Percentiles rank a stretch among this genome's conserved stretches.
These are phyloP conservation scores for Eclectus roratus DNA, from an alignment of 2,113 vertebrate genomes.

Conservation along the genomic window DNA sequence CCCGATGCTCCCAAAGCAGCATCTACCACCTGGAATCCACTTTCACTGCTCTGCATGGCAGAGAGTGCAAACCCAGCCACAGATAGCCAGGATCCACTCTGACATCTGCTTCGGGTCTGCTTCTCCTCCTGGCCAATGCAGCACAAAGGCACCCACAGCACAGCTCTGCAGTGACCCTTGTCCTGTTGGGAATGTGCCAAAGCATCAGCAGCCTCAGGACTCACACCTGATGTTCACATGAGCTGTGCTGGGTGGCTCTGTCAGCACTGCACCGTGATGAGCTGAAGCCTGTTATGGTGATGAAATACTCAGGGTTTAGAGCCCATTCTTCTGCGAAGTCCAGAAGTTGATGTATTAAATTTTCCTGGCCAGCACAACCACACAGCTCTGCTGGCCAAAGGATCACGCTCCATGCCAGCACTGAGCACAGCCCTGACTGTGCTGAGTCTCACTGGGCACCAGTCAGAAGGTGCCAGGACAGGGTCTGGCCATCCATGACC, in stretches of 20 bases:
- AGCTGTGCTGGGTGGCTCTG: not conserved
- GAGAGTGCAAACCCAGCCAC: not conserved
- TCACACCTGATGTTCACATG: rapidly evolving
- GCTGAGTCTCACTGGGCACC: not conserved
- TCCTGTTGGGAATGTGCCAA: not conserved
- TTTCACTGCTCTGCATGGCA: too few species aligned
- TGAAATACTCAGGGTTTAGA: not conserved
- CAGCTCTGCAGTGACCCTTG: not conserved
- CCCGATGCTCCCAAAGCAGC: not conserved
- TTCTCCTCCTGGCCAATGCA: not conserved
- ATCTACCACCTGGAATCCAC: not conserved
- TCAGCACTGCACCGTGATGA: rapidly evolving
- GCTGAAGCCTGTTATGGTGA: rapidly evolving
- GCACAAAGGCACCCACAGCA: rapidly evolving
- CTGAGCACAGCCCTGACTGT: not conserved
- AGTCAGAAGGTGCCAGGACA: not conserved
- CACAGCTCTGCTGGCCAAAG: not conserved
- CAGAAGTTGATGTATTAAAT: not conserved
- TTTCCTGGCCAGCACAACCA: not conserved
- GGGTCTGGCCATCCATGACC: not conserved
- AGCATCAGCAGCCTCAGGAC: not conserved
- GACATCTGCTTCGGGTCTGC: not conserved
- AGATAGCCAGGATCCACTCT: not conserved
- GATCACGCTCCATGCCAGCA: rapidly evolving
- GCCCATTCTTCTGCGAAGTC: not conserved